Evolutionary conservation across 2,797 vertebrate species (phyloP).

Genomic region (Dicrostonyx torquatus): DNA sequence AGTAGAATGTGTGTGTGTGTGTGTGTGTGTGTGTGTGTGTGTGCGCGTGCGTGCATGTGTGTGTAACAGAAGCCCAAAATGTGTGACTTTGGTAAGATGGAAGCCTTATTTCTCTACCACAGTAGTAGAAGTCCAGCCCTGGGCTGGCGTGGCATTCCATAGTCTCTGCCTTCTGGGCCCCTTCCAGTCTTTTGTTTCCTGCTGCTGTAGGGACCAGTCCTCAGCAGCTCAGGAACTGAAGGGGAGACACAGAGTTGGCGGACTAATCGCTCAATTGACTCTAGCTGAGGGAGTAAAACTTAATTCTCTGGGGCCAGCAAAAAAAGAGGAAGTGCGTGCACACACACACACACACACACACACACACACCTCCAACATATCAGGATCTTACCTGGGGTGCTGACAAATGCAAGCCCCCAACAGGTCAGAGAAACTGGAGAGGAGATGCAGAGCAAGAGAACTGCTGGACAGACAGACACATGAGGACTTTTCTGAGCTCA

Average conservation of each 20-base stretch:
- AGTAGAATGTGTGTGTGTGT: background rate
- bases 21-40: no score
- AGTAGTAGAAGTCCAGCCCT: conserved; percentile 5
- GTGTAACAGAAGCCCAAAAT: conserved; percentile 20
- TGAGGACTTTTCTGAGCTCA: no score
- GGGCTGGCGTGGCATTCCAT: background rate
- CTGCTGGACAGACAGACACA: no score
- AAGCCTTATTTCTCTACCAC: background rate
- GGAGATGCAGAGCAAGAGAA: no score
- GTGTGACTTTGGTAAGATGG: background rate
- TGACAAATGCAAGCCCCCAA: background rate
- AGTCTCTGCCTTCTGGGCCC: background rate
- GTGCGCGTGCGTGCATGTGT: no score
- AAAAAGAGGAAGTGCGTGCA: background rate
- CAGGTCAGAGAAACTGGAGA: background rate
- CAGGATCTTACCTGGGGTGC: background rate
- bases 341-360: no score
- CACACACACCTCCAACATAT: background rate
- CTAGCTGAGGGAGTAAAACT: background rate
- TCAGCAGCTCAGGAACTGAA: background rate
- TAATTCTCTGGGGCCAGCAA: background rate
- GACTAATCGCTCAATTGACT: background rate
- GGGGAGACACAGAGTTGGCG: background rate
- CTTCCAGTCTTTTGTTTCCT: background rate
- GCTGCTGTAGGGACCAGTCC: background rate